A percentile compares a stretch with the other conserved stretches of the same genome.
Conservation (phyloP, 2,113 vertebrate genomes). For the Pristiophorus japonicus region DNA sequence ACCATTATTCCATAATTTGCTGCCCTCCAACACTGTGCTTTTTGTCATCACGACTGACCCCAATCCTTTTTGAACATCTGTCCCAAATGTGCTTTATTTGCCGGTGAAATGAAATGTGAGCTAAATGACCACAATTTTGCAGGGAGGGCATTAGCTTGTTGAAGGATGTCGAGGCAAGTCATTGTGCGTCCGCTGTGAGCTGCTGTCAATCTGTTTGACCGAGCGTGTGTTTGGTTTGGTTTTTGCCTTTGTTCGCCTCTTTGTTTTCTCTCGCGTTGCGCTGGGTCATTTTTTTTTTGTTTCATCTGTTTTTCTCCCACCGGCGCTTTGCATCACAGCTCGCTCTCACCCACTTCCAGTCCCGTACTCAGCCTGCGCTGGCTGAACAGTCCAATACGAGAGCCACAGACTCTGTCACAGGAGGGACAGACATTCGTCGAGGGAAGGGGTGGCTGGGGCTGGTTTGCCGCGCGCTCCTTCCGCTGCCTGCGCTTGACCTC, state of each 20-base stretch:
- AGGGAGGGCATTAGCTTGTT: background rate
- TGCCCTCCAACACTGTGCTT: background rate
- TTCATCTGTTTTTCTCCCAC: background rate
- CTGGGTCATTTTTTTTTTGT: no score
- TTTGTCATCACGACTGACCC: background rate
- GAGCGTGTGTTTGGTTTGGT: background rate
- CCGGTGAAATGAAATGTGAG: conserved; percentile 30
- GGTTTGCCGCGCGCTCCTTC: no score
- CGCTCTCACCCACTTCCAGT: background rate
- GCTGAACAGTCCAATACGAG: no score
- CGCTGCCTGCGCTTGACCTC: no score
- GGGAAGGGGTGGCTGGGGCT: no score
- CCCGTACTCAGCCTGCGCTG: background rate
- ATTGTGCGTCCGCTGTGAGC: background rate
- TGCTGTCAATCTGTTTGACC: background rate
- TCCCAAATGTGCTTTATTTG: conserved; percentile 19
- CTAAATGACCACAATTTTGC: conserved; percentile 33
- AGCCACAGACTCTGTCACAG: no score
- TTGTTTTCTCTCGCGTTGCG: no score
- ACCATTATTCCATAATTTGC: conserved; percentile 28
- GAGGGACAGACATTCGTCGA: no score
- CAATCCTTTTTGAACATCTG: conserved; percentile 31
- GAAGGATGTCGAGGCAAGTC: background rate
- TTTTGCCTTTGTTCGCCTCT: background rate
- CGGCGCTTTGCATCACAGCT: background rate